Evolutionary conservation across 2,797 vertebrate species (phyloP).

Genomic region (Leptodactylus fallax): DNA sequence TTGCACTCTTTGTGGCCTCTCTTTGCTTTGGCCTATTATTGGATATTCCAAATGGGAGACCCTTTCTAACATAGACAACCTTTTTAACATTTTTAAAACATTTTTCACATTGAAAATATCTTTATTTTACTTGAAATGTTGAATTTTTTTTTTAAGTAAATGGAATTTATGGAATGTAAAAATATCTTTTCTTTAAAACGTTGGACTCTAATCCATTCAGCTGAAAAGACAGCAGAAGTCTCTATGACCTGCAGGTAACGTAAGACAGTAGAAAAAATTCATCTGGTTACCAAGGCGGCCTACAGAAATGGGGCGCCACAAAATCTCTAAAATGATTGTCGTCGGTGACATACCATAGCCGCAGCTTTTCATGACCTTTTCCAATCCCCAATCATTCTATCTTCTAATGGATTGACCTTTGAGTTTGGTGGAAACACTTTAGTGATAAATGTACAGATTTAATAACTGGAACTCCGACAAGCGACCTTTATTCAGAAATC

Average conservation of each 20-base stretch:
- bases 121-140: background rate
- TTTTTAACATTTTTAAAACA: no score
- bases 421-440: conserved; percentile 72
- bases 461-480: conserved; percentile 79
- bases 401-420: conserved; percentile 81
- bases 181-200: background rate
- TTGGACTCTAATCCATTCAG: background rate
- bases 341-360: conserved; percentile 68
- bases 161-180: background rate
- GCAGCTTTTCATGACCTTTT: conserved; percentile 76
- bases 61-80: no score
- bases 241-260: background rate
- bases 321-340: background rate
- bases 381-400: conserved; percentile 74
- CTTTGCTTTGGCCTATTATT: no score
- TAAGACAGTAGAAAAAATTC: background rate
- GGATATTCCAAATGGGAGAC: no score
- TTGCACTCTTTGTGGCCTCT: no score
- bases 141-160: background rate
- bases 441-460: conserved; percentile 78
- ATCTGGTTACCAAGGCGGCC: background rate
- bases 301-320: background rate
- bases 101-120: no score
- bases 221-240: background rate
- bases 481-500: conserved; percentile 77